These are phyloP conservation scores for Bryconaethiops microstoma DNA, from an alignment of 2,797 vertebrate species.

Conservation along the genomic window DNA sequence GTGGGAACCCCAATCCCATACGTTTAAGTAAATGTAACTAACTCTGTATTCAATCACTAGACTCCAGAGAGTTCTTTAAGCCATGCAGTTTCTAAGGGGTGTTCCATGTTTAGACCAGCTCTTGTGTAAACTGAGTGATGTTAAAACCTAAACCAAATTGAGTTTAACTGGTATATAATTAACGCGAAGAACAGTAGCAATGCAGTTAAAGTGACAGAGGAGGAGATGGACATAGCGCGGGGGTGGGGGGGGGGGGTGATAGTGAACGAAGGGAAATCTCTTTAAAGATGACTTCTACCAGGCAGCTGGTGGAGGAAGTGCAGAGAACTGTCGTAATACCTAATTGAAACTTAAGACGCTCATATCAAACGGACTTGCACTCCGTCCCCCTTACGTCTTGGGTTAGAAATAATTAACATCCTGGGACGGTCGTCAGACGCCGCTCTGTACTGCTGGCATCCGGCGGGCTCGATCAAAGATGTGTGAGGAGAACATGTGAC, in stretches of 20 bases:
- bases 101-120: background rate
- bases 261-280: background rate
- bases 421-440: background rate
- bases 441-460: background rate
- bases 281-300: background rate
- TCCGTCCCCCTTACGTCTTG: background rate
- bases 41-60: background rate
- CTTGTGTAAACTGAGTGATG: background rate
- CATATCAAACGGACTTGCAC: conserved; percentile 17
- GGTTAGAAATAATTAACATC: conserved; percentile 38
- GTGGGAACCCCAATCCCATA: too few relatives aligned
- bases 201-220: background rate
- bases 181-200: background rate
- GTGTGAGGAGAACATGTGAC: conserved; percentile 32
- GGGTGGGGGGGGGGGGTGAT: background rate
- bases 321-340: conserved; percentile 26
- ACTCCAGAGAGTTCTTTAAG: background rate
- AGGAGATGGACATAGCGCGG: background rate
- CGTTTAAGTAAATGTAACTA: too few relatives aligned
- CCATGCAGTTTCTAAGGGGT: too few relatives aligned
- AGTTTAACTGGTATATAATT: background rate
- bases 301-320: background rate
- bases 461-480: conserved; percentile 48
- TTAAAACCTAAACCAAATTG: background rate
- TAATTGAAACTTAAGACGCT: conserved; percentile 18